phyloP scores from a whole-genome alignment of 2,888 invertebrate species.

The Sinopyrophorus schimmeli region DNA sequence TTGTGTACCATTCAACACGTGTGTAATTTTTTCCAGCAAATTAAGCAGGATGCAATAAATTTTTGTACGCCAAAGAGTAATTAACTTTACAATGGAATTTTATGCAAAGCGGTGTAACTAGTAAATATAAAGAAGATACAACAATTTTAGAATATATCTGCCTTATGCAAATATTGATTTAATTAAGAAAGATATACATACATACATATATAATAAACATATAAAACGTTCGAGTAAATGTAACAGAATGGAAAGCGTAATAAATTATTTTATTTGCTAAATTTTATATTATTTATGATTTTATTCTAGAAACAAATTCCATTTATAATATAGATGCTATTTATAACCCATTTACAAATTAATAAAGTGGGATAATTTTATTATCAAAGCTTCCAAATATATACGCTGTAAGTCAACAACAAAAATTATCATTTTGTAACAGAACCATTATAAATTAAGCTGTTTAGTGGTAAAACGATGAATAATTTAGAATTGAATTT shows the following conservation, averaged over 20 bases:
- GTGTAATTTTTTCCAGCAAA: constrained; percentile 24
- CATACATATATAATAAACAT: no score
- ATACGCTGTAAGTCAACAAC: no score
- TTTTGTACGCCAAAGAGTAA: constrained; percentile 10
- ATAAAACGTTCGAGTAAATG: no score
- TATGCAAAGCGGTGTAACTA: constrained; percentile 13
- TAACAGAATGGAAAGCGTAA: constrained; percentile 14
- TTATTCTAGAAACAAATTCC: constrained; percentile 19
- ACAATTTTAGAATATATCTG: constrained; percentile 19
- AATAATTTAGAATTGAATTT: no score
- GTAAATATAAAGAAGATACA: constrained; percentile 14
- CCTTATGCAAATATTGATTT: constrained; percentile 19
- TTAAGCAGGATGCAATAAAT: constrained; percentile 24
- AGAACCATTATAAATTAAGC: no score
- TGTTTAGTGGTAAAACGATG: no score
- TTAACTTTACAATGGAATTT: constrained; percentile 16
- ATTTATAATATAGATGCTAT: constrained; percentile 19
- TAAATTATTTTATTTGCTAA: constrained; percentile 18
- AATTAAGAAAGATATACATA: constrained; percentile 18
- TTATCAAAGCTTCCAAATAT: no score
- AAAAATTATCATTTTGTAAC: no score
- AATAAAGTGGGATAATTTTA: constrained; percentile 23
- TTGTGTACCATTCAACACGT: constrained; percentile 21
- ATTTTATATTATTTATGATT: constrained; percentile 19
- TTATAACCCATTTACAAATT: constrained; percentile 23